These are phyloP conservation scores for Galleria mellonella DNA, from an alignment of 1,140 invertebrate species.

Conservation along the genomic window DNA sequence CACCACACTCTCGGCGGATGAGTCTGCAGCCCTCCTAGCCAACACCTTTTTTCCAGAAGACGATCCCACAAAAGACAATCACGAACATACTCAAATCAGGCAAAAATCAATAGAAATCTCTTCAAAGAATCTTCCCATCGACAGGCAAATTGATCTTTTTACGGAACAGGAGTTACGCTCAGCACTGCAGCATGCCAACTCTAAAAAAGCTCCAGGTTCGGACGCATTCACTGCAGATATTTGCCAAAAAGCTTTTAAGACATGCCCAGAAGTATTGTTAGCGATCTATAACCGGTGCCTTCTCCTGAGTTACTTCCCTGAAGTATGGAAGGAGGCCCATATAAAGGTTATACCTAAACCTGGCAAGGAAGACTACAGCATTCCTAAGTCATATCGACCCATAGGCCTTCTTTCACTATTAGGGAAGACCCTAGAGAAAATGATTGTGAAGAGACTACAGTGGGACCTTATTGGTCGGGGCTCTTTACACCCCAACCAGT, in stretches of 20 bases:
- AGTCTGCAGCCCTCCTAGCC: no score
- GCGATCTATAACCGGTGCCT: not conserved
- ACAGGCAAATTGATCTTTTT: not conserved
- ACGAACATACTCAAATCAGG: no score
- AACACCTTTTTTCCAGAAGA: no score
- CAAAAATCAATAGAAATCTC: no score
- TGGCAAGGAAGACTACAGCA: not conserved
- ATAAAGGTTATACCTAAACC: not conserved
- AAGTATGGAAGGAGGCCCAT: not conserved
- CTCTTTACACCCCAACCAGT: not conserved
- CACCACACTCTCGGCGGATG: no score
- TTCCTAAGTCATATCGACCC: not conserved
- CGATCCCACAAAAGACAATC: no score
- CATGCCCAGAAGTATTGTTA: not conserved
- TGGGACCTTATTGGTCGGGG: not conserved
- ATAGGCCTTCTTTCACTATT: not conserved
- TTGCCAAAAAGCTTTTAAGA: not conserved
- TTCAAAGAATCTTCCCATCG: no score
- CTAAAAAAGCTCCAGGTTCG: slow-evolving; percentile 5
- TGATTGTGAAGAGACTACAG: not conserved
- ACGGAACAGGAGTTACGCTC: not conserved
- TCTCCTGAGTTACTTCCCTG: not conserved
- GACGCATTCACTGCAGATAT: slow-evolving; percentile 7
- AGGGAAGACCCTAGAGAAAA: not conserved
- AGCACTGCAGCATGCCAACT: not conserved